A percentile compares a stretch with the other conserved stretches of the same genome.
Evolutionary conservation across 1,140 invertebrate species (phyloP).

Genomic region (Plodia interpunctella): DNA sequence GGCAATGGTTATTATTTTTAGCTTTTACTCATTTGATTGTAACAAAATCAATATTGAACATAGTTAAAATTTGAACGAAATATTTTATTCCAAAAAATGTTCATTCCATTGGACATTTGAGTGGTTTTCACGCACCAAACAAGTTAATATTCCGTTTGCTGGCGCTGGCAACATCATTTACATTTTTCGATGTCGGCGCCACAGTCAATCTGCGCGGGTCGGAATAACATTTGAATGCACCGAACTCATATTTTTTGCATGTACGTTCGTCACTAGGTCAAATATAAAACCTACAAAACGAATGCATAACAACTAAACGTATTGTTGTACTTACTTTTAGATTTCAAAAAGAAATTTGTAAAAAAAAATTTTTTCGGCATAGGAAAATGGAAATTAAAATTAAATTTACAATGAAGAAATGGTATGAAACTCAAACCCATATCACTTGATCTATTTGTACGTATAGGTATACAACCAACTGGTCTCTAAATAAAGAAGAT

Average conservation of each 20-base stretch:
- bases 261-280: neutral
- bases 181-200: neutral
- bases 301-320: neutral
- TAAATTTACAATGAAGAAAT: too few relatives aligned
- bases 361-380: too few relatives aligned
- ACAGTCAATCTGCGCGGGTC: neutral
- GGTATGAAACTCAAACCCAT: too few relatives aligned
- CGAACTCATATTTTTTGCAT: neutral
- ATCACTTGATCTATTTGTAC: too few relatives aligned
- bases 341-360: too few relatives aligned
- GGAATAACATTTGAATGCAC: constrained; percentile 1
- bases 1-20: too few relatives aligned
- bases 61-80: too few relatives aligned
- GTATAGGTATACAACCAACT: too few relatives aligned
- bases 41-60: too few relatives aligned
- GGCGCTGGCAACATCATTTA: neutral
- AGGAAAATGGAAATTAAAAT: too few relatives aligned
- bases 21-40: too few relatives aligned
- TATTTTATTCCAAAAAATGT: neutral
- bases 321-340: constrained; percentile 1
- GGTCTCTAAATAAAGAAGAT: too few relatives aligned
- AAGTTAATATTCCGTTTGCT: neutral
- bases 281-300: neutral
- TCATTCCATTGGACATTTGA: neutral
- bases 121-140: neutral